Evolutionary conservation across 30 jellyfish, hydroid and myxozoan species (phyloP), one percentile per base, ranked within the genome.

Genomic region (Cassiopea xamachana): DNA sequence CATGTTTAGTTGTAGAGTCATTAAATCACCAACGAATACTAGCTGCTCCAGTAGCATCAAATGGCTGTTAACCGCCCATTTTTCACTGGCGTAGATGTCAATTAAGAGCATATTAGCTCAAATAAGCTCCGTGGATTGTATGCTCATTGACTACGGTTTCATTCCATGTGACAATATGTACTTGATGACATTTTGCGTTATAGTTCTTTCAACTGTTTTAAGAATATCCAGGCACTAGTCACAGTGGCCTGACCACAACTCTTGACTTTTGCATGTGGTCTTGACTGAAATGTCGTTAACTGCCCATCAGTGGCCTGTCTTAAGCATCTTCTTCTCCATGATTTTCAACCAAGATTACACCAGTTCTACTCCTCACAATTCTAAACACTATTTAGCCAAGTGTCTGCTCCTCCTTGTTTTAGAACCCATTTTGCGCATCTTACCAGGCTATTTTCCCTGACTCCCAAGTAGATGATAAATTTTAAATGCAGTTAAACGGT

Each of bases 241-340:
- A 50, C 44, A 69, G 62, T 7, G 27, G 92, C 49, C 85, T 45
- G 48, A 84, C 92, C 92, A 61, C 92, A 84, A 69, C 92, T 84
- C 92, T 84, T 84, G 92, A 84, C 85, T 71, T 84, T 84, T 85
- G 70, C 92, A 84, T 70, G 70, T 84, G 92, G 55, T 82, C 90
- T 82, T 82, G 51, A 82, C 90, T 82, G 64, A 64, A 50, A 78
- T 46, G 51, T 78, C 73, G 51, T 78, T 50, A 78, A 48, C 87
- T 48, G 87, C 87, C 87, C 87, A 78, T 78, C 87, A 78, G 13
- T 59, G 51, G 71, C 87, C 48, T 48, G 75, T 47, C 49, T 50
- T 78, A 60, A 78, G 49, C 48, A 60, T 46, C 59, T 78, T 74
- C 19, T 60, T 78, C 16, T 17, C 87, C 87, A 49, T 47, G 71